phyloP scores from a whole-genome alignment of 2,113 vertebrate species.

The Peucedramus taeniatus region DNA sequence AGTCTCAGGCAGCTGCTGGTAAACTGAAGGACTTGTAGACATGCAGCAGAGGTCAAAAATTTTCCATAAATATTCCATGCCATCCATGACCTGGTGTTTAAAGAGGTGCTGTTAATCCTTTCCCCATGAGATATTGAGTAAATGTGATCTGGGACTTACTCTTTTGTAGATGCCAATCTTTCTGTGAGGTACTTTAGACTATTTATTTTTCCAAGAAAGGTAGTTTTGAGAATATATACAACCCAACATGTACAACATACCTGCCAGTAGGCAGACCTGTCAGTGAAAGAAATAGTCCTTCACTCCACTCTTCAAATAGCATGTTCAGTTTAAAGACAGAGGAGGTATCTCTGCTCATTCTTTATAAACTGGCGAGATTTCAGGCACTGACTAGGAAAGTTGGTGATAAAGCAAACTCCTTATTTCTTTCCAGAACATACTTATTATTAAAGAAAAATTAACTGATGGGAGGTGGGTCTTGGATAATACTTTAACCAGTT shows the following conservation, averaged over 20 bases:
- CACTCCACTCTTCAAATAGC: not conserved
- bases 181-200: not conserved
- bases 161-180: not conserved
- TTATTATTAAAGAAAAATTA: slow-evolving; percentile 56
- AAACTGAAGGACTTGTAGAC: not conserved
- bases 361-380: slow-evolving; percentile 36
- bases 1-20: not conserved
- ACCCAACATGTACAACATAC: not conserved
- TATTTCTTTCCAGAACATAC: slow-evolving; percentile 23
- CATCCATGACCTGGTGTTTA: not conserved
- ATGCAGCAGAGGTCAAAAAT: not conserved
- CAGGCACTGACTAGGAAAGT: slow-evolving; percentile 4
- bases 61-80: not conserved
- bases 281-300: not conserved
- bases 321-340: not conserved
- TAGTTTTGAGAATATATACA: not conserved
- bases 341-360: not conserved
- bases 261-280: not conserved
- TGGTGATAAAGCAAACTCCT: not conserved
- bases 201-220: not conserved
- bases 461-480: not conserved
- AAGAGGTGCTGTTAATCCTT: not conserved
- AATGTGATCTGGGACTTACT: not conserved
- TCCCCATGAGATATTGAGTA: not conserved
- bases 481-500: slow-evolving; percentile 31